A percentile compares a stretch with the other conserved stretches of the same genome.
Conservation (phyloP, 1,140 invertebrate species). For the Oryzaephilus surinamensis region DNA sequence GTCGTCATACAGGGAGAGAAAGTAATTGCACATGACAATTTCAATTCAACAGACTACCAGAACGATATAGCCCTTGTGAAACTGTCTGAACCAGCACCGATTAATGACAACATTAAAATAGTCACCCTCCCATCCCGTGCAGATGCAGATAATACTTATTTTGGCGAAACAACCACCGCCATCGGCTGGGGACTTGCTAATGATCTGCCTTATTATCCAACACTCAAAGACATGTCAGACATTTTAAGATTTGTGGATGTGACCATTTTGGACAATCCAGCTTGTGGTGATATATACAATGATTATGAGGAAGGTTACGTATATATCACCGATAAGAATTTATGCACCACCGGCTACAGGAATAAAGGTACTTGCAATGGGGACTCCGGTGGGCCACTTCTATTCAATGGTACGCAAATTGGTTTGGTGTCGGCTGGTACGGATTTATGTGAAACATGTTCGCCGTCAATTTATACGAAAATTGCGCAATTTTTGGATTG, state of each 20-base stretch:
- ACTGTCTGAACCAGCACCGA: slow-evolving; percentile 39
- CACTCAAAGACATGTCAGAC: slow-evolving; percentile 7
- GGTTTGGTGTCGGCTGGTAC: slow-evolving; percentile 41
- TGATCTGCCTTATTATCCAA: slow-evolving; percentile 9
- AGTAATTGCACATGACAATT: slow-evolving; percentile 37
- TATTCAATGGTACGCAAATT: slow-evolving; percentile 31
- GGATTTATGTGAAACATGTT: slow-evolving; percentile 38
- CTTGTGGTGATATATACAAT: slow-evolving; percentile 9
- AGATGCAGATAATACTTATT: slow-evolving; percentile 5
- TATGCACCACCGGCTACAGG: slow-evolving; percentile 1
- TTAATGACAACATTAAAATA: slow-evolving; percentile 38
- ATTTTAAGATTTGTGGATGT: slow-evolving; percentile 8
- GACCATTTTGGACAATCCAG: not conserved
- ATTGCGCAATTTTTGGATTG: slow-evolving; percentile 40
- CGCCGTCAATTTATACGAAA: slow-evolving; percentile 42
- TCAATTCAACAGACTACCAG: slow-evolving; percentile 33
- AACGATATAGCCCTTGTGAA: slow-evolving; percentile 37
- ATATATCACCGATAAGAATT: slow-evolving; percentile 7
- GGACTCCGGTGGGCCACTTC: slow-evolving; percentile 40
- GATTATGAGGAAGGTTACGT: not conserved
- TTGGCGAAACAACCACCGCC: slow-evolving; percentile 3
- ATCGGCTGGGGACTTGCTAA: slow-evolving; percentile 9
- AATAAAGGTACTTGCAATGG: slow-evolving; percentile 30
- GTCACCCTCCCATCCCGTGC: slow-evolving; percentile 8
- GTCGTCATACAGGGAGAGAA: slow-evolving; percentile 30